phyloP scores from a whole-genome alignment of 2,888 invertebrate species.

The Orchestes rusci region DNA sequence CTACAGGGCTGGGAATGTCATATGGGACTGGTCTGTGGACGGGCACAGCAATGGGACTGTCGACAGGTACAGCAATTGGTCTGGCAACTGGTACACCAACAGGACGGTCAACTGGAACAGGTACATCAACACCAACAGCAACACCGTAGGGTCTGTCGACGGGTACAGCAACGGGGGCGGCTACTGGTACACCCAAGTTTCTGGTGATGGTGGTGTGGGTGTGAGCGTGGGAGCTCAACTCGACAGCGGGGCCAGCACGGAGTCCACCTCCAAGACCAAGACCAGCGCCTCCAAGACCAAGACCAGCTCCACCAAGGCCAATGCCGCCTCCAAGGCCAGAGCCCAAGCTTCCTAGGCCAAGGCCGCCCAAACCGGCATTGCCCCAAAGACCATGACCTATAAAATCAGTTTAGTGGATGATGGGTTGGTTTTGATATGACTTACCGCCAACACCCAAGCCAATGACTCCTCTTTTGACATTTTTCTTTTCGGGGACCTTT shows the following conservation, averaged over 20 bases:
- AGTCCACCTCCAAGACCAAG: slow-evolving; percentile 10
- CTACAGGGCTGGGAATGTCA: too few relatives aligned
- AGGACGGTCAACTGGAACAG: slow-evolving; percentile 46
- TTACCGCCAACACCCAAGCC: slow-evolving; percentile 33
- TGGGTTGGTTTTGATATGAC: too few relatives aligned
- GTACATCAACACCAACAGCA: slow-evolving; percentile 37
- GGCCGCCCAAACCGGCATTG: slow-evolving; percentile 11
- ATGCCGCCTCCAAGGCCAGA: slow-evolving; percentile 3
- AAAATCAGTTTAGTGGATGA: too few relatives aligned
- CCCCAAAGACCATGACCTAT: slow-evolving; percentile 13
- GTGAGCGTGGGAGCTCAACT: slow-evolving; percentile 37
- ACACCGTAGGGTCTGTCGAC: slow-evolving; percentile 43
- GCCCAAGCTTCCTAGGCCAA: slow-evolving; percentile 12
- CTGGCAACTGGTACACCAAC: slow-evolving; percentile 39
- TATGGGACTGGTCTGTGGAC: too few relatives aligned
- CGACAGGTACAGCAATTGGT: slow-evolving; percentile 38
- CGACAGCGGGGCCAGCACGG: slow-evolving; percentile 24
- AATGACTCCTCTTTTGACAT: slow-evolving; percentile 37
- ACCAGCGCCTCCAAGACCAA: slow-evolving; percentile 21
- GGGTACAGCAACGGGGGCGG: slow-evolving; percentile 37
- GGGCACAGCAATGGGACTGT: slow-evolving; percentile 35
- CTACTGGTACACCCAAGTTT: slow-evolving; percentile 51
- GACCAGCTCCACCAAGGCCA: slow-evolving; percentile 9
- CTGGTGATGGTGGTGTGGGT: slow-evolving; percentile 33
- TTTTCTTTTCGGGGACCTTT: slow-evolving; percentile 34